Evolutionary conservation across 2,113 vertebrate genomes (phyloP).

Genomic region (Corvus moneduloides): DNA sequence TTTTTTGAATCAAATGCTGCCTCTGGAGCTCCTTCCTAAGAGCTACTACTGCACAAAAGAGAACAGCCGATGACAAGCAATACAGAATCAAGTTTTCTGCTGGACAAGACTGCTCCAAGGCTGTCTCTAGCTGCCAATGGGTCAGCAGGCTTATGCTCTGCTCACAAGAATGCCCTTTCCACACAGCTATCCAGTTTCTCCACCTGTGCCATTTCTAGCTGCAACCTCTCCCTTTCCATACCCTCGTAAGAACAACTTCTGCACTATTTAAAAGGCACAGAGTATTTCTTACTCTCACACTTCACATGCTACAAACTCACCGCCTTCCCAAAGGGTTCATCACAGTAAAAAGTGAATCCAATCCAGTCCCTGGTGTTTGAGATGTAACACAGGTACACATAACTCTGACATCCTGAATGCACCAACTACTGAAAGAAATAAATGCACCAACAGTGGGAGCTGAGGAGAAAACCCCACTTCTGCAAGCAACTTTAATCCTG

Average conservation of each 20-base stretch:
- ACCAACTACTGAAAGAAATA: not conserved
- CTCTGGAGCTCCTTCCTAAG: not conserved
- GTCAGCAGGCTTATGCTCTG: not conserved
- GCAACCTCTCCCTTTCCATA: not conserved
- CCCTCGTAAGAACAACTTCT: not conserved
- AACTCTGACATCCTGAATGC: not conserved
- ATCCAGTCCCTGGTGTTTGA: not conserved
- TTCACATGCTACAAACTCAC: not conserved
- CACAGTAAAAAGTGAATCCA: not conserved
- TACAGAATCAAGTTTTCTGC: not conserved
- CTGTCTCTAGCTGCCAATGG: not conserved
- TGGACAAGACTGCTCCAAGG: not conserved
- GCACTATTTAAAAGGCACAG: not conserved
- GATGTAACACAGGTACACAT: not conserved
- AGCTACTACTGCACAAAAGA: not conserved
- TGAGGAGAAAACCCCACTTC: not conserved
- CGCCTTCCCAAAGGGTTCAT: fast-evolving
- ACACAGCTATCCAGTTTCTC: not conserved
- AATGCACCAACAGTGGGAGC: not conserved
- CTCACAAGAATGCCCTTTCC: not conserved
- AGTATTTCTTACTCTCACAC: not conserved
- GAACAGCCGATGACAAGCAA: not conserved
- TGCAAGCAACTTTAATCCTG: not conserved
- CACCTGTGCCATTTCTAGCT: not conserved
- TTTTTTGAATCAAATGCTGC: not conserved